Evolutionary conservation across 2,113 vertebrate species (phyloP), one percentile per base, ranked within the genome.

Genomic region (Alosa alosa): DNA sequence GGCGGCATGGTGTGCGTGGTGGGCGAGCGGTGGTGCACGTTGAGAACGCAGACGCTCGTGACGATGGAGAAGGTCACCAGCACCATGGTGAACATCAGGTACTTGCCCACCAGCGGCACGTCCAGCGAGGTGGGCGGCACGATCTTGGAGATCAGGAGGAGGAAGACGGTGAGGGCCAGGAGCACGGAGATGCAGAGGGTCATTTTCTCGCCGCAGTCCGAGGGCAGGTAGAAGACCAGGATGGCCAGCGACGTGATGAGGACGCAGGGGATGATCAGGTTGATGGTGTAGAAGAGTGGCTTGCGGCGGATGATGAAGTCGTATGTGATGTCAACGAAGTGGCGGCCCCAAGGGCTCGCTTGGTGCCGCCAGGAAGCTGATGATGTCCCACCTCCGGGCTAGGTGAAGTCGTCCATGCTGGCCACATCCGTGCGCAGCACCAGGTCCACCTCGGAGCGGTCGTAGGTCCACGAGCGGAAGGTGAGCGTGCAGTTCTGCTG

Each of bases 381-480:
- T 96, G 25, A 99, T 99, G 94, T 99, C 98, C 98, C 98, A 99
- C n/a, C n/a, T n/a, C n/a, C n/a, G n/a, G n/a, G n/a, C n/a, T n/a
- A n/a, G n/a, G 98, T 99, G 93, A 99, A 99, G 94, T 99, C 98
- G 0, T 99, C 97, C 95, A 99, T 94, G 92, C 96, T 98, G 90
- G 98, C 98, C 87, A 97, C 97, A 0, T 98, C 97, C 0, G 96
- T 95, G 6, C 97, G 97, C 84, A 99, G 94, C 83, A 98, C 97
- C 87, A 99, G 92, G 89, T 99, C 98, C 0, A 99, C 97, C 93
- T 99, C 98, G 0, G 97, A 97, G 87, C 96, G 97, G 93, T 99
- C 97, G 0, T 99, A 99, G 13, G 98, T 99, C 98, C 98, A 99
- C 0, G 98, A 99, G n/a, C 97, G 97, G 91, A 99, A 98, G 87